These are phyloP conservation scores for Sphenopsis melanotis DNA, from an alignment of 2,797 vertebrate genomes.

Conservation along the genomic window DNA sequence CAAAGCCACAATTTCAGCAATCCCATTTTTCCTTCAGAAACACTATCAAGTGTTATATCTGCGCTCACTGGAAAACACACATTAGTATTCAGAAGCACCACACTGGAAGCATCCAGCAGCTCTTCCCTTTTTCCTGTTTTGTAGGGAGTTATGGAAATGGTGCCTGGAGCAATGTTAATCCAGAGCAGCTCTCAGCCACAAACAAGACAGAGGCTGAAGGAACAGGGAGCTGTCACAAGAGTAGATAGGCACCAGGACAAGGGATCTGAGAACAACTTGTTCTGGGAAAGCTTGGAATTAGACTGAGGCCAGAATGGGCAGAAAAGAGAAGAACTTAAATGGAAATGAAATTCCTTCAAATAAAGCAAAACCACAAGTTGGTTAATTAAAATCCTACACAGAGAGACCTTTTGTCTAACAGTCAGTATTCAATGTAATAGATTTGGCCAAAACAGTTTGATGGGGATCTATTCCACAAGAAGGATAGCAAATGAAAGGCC, in stretches of 20 bases:
- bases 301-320: not conserved
- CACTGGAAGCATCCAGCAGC: not conserved
- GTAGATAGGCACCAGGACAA: not conserved
- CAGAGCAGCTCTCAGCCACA: not conserved
- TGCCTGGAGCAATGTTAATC: not conserved
- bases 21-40: not conserved
- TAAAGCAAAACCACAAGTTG: not conserved
- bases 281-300: not conserved
- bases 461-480: not conserved
- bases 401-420: not conserved
- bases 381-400: slow-evolving; percentile 8
- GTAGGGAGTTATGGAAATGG: not conserved
- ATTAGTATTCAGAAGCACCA: not conserved
- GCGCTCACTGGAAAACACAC: not conserved
- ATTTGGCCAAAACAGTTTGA: not conserved
- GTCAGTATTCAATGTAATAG: not conserved
- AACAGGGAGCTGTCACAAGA: not conserved
- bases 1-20: not conserved
- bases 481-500: not conserved
- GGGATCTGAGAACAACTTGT: not conserved
- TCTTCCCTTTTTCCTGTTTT: not conserved
- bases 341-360: not conserved
- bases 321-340: not conserved
- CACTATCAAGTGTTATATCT: not conserved
- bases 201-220: not conserved